Base-by-base conservation (phyloP, 1,140 invertebrate genomes). In the Atta colombica region DNA sequence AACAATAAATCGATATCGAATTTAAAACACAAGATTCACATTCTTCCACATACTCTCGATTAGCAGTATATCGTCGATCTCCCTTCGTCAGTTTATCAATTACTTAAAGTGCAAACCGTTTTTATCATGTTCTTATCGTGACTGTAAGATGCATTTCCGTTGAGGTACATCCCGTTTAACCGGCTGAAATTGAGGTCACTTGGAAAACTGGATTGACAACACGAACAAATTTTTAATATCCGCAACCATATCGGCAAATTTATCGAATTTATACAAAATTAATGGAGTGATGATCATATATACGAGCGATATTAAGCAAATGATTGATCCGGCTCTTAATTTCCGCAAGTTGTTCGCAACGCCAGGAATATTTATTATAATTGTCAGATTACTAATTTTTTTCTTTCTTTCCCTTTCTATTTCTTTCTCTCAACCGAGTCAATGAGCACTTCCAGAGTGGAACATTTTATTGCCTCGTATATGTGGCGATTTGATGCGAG, bases 261-360 rank as follows among this genome's bases (percentile, higher is more conserved):
- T 58, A 58, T 81, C 65, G 63, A 45, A 81, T 81, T 69, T 58
- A 71, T 81, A 71, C n/a, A 16, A 71, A 71, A 71, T 81, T 81
- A 81, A 81, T 81, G 53, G 65, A 81, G 78, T 71, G 78, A 71
- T 35, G 78, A 71, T 45, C 51, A 53, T 71, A 45, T 45, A 55
- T 31, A 80, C 77, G 49, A 53, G 7, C 4, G 21, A n/a, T 68
- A 28, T 68, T 66, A 53, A 80, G 2, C 39, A 28, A 18, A 1
- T 61, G 61, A 80, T 78, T 66, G 39, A 53, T 69, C n/a, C 49
- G 63, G n/a, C 49, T 80, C 14, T 80, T 68, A 80, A 80, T 80
- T 25, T 68, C 31, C 63, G 2, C n/a, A 0, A 69, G 31, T 18
- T 18, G 8, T 2, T 45, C 8, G 21, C 78, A 16, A 45, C 18